Percentiles rank a stretch among this genome's conserved stretches.
phyloP scores from a whole-genome alignment of 2,113 vertebrate genomes.

The Alethe castanea region DNA sequence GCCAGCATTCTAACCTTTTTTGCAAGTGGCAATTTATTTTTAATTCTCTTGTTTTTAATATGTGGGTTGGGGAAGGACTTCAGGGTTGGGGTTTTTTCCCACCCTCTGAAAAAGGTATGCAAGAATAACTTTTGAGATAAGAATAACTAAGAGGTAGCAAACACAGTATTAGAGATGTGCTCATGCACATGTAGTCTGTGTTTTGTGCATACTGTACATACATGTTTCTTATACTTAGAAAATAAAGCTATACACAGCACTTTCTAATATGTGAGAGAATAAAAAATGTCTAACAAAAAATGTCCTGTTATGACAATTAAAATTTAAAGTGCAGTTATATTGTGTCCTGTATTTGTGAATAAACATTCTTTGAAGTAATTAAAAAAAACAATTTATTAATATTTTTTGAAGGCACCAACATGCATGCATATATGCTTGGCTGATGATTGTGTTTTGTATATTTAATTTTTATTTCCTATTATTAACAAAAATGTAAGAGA shows the following conservation, averaged over 20 bases:
- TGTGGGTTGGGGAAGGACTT: background rate
- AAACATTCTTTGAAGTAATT: background rate
- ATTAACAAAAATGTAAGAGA: background rate
- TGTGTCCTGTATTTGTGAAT: background rate
- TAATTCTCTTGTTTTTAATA: background rate
- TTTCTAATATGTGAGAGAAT: background rate
- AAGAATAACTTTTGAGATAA: background rate
- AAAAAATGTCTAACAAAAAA: background rate
- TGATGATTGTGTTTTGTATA: background rate
- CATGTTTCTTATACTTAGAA: background rate
- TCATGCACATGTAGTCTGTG: background rate
- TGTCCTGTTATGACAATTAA: background rate
- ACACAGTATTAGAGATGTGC: background rate
- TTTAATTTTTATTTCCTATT: background rate
- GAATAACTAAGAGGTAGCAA: background rate
- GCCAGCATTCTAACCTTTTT: constrained; percentile 8
- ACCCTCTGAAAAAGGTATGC: background rate
- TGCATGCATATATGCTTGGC: background rate
- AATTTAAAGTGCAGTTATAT: background rate
- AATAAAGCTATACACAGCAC: background rate
- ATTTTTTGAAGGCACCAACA: background rate
- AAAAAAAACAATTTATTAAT: background rate
- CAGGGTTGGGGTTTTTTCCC: fast-evolving
- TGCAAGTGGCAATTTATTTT: background rate
- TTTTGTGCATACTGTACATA: background rate